A percentile compares a stretch with the other conserved stretches of the same genome.
These are phyloP conservation scores for Limnephilus marmoratus DNA, from an alignment of 2,888 invertebrate species.

Conservation along the genomic window DNA sequence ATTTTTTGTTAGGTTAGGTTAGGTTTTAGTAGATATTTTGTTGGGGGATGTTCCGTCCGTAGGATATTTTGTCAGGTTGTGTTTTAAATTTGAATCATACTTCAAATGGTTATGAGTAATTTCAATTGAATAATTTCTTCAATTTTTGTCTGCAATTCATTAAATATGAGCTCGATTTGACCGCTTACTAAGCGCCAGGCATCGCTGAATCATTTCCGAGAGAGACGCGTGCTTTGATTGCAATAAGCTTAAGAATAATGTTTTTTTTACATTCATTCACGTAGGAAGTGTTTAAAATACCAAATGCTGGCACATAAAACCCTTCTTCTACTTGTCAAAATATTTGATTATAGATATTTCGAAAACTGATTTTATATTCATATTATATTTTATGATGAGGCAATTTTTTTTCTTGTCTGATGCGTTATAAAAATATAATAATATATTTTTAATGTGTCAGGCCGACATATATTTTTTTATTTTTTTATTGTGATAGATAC, in stretches of 20 bases:
- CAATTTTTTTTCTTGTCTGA: too few relatives aligned
- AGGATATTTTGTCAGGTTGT: background rate
- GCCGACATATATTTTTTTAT: too few relatives aligned
- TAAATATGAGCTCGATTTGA: background rate
- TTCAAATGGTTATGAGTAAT: background rate
- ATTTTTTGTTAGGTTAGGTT: too few relatives aligned
- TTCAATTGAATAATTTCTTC: background rate
- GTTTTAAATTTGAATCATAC: background rate
- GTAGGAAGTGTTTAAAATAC: background rate
- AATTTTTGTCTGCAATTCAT: background rate
- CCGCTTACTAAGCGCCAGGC: background rate
- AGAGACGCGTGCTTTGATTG: background rate
- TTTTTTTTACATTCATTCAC: background rate
- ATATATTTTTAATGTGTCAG: too few relatives aligned
- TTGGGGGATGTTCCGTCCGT: too few relatives aligned
- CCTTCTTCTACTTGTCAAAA: background rate
- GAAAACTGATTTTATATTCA: too few relatives aligned
- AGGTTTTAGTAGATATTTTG: too few relatives aligned
- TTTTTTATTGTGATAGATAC: too few relatives aligned
- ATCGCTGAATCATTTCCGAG: background rate
- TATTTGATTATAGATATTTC: too few relatives aligned
- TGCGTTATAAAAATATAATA: too few relatives aligned
- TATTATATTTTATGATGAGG: too few relatives aligned
- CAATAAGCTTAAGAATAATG: background rate
- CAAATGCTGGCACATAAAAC: background rate